Base-by-base conservation (phyloP, 2,888 invertebrate species). In the Corbicula japonica region DNA sequence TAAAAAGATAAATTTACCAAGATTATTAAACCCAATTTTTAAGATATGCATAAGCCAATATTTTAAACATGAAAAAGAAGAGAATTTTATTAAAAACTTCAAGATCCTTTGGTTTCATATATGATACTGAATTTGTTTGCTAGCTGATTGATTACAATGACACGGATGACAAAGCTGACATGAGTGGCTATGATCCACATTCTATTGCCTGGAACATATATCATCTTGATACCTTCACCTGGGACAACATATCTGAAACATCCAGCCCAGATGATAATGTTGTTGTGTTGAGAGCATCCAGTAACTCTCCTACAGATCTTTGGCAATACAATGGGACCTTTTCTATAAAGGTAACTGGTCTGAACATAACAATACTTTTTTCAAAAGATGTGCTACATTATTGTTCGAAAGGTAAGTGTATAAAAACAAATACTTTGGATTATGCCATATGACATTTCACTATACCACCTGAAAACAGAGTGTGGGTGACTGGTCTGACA, bases 71-170 rank as follows among this genome's bases (percentile, higher is more conserved):
- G 10, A 15, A 15, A 50, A 10, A 15, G 8, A 15, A 15, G 4
- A 21, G 21, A 18, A 60, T 38, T n/a, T 10, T 60, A n/a, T 8
- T 8, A 60, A 8, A 34, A 44, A 8, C n/a, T 30, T n/a, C 30
- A 1, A 8, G 10, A 21, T 15, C 26, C 5, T 46, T 23, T 52
- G 18, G 18, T 28, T 23, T n/a, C n/a, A n/a, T 8, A 2, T 23
- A 21, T 1, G n/a, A 50, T 8, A 15, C 15, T 54, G 10, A n/a
- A 32, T 44, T 60, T 54, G 23, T 62, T n/a, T 76, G 68, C 6
- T 46, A 80, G 80, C 60, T 84, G 21, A 81, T 87, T 30, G 91
- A 92, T 61, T 92, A 91, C 71, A 87, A 91, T 83, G 92, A 92
- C 72, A 83, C 80, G 0, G 26, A 86, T 8, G 91, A 92, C 68